A percentile compares a stretch with the other conserved stretches of the same genome.
Evolutionary conservation across 2,888 invertebrate genomes (phyloP).

Genomic region (Sinotaia quadrata): DNA sequence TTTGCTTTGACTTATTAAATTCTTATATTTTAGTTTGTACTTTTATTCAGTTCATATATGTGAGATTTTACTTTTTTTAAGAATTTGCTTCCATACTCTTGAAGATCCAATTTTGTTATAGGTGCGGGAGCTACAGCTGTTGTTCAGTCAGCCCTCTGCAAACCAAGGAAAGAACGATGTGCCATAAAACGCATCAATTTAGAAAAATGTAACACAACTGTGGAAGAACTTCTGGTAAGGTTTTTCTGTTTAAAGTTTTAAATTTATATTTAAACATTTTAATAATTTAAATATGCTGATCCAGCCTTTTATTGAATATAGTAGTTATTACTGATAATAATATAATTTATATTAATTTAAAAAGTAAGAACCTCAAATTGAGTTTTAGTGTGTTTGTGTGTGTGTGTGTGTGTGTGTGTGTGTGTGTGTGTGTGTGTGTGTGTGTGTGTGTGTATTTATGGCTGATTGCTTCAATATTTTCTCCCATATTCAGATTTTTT

Average conservation of each 20-base stretch:
- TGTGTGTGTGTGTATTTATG: conserved; percentile 7
- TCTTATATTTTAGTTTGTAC: background rate
- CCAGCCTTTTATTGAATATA: too few species aligned
- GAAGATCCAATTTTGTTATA: conserved; percentile 67
- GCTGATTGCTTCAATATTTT: background rate
- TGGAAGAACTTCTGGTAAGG: conserved; percentile 94
- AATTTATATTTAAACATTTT: too few species aligned
- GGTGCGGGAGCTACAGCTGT: conserved; percentile 97
- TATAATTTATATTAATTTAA: too few species aligned
- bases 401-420: too few species aligned
- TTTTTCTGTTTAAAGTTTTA: too few species aligned
- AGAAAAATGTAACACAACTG: conserved; percentile 99
- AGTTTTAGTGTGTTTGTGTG: too few species aligned
- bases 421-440: background rate
- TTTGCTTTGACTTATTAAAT: background rate
- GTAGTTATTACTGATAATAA: too few species aligned
- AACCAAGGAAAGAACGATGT: conserved; percentile 92
- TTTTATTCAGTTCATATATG: background rate
- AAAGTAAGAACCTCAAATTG: too few species aligned
- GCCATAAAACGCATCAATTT: conserved; percentile 98
- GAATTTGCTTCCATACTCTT: background rate
- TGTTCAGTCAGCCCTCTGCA: conserved; percentile 93
- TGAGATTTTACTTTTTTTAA: conserved; percentile 8
- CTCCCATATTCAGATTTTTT: too few species aligned
- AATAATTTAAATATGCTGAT: too few species aligned